Conservation (phyloP, 2,888 invertebrate species). For the Phorcus lineatus region DNA sequence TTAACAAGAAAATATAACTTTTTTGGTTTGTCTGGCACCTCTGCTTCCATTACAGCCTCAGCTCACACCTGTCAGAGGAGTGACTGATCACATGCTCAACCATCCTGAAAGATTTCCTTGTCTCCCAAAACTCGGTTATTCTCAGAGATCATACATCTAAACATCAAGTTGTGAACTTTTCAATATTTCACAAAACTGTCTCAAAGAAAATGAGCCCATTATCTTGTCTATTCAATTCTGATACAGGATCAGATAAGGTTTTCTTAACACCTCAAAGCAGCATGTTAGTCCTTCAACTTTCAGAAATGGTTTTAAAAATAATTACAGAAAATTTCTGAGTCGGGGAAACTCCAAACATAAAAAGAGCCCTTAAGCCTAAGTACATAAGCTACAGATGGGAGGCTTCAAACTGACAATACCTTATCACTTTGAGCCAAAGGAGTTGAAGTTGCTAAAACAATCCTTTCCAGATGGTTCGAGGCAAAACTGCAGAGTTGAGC, state of each 20-base stretch:
- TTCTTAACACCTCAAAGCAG: background rate
- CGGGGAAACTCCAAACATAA: background rate
- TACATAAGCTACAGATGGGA: background rate
- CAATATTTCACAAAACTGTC: background rate
- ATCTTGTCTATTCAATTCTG: too few species aligned
- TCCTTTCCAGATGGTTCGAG: slow-evolving; percentile 3
- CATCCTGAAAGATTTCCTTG: too few species aligned
- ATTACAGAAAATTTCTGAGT: background rate
- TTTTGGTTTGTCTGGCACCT: background rate
- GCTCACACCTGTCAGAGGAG: background rate
- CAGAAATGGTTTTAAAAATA: background rate
- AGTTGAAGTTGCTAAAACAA: background rate
- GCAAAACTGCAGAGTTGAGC: background rate
- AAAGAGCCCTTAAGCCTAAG: background rate
- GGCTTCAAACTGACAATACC: background rate
- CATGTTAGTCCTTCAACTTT: background rate
- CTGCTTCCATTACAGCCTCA: background rate
- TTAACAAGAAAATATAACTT: background rate
- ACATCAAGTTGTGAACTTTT: background rate
- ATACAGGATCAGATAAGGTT: background rate
- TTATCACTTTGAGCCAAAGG: background rate
- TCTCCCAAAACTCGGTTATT: too few species aligned
- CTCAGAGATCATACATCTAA: background rate
- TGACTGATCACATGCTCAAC: background rate
- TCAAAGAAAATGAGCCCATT: too few species aligned